phyloP scores from a whole-genome alignment of 1,140 invertebrate genomes.

The Orchesella cincta region DNA sequence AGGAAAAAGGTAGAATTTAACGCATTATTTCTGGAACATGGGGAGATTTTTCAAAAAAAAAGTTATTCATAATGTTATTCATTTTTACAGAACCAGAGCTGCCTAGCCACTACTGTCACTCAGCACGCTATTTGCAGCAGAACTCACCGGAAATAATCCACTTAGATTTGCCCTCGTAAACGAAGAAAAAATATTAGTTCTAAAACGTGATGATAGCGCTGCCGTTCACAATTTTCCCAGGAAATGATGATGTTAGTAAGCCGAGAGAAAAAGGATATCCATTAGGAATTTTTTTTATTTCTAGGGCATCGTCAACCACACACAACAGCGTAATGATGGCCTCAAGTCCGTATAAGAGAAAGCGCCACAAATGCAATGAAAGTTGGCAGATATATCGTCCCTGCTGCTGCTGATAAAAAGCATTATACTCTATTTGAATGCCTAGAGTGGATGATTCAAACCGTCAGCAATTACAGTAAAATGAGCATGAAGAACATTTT shows the following conservation, averaged over 20 bases:
- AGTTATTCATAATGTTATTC: not conserved
- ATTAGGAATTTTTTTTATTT: not conserved
- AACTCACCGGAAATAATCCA: slow-evolving; percentile 2
- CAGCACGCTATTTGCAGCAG: not conserved
- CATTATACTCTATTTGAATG: too few species aligned
- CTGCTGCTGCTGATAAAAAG: too few species aligned
- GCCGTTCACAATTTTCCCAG: not conserved
- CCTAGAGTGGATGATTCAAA: too few species aligned
- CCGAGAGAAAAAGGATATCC: not conserved
- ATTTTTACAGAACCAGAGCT: too few species aligned
- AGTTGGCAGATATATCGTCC: too few species aligned
- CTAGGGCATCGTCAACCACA: not conserved
- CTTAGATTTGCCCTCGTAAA: slow-evolving; percentile 11
- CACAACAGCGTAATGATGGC: too few species aligned
- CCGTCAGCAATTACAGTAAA: too few species aligned
- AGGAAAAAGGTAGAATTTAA: not conserved
- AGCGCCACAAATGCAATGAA: too few species aligned
- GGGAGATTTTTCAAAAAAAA: not conserved
- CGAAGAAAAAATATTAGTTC: not conserved
- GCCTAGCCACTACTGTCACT: not conserved
- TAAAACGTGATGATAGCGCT: not conserved
- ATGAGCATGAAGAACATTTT: too few species aligned
- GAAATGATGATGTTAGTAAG: not conserved
- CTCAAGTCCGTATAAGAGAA: too few species aligned
- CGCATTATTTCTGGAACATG: not conserved